A percentile compares a stretch with the other conserved stretches of the same genome.
Conservation (phyloP, 2,113 vertebrate species). For the Anseranas semipalmata region DNA sequence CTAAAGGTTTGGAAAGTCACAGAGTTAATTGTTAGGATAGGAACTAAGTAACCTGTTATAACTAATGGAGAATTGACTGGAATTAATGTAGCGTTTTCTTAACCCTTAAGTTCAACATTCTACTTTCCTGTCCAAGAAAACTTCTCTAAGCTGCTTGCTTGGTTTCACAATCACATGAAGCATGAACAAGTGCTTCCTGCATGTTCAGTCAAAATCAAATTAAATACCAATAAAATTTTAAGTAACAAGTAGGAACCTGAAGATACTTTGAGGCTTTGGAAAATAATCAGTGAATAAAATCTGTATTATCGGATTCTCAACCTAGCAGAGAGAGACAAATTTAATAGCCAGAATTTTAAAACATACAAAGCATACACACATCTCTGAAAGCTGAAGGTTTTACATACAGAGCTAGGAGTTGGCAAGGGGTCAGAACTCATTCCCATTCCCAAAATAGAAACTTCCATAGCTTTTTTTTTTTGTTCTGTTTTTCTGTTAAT, state of each 20-base stretch:
- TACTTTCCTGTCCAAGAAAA: background rate
- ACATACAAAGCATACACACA: background rate
- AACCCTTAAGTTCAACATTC: background rate
- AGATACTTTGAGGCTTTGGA: background rate
- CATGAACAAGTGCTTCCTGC: background rate
- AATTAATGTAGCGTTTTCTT: background rate
- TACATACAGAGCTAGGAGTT: background rate
- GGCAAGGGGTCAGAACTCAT: background rate
- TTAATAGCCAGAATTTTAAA: background rate
- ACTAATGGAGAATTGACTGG: background rate
- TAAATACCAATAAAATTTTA: background rate
- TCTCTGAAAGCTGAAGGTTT: background rate
- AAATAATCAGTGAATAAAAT: background rate
- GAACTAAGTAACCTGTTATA: background rate
- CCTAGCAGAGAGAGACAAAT: background rate
- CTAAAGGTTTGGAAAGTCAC: background rate
- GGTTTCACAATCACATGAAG: background rate
- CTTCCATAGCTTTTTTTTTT: background rate
- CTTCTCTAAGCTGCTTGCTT: background rate
- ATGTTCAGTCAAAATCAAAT: background rate
- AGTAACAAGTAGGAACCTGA: background rate
- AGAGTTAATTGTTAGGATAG: background rate
- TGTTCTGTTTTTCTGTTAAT: background rate
- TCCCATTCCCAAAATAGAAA: background rate
- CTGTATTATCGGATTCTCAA: background rate